Percentiles rank a stretch among this genome's conserved stretches.
Evolutionary conservation across 2,888 invertebrate species (phyloP).

Genomic region (Lapara coniferarum): DNA sequence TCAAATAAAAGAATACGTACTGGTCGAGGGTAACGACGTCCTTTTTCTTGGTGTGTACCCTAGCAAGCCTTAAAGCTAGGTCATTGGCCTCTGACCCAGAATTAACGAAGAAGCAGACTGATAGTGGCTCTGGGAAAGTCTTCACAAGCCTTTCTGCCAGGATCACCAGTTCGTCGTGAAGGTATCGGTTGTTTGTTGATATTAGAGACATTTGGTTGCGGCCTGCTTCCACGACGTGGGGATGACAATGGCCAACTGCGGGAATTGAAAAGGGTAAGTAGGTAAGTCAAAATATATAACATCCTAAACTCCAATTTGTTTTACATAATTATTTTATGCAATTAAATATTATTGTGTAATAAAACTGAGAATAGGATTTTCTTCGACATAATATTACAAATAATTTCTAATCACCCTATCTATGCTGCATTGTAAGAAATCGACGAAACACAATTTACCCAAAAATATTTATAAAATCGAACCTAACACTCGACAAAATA

Average conservation of each 20-base stretch:
- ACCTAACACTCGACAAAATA: not conserved
- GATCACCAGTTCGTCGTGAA: conserved; percentile 97
- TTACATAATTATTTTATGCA: no score
- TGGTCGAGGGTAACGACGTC: conserved; percentile 98
- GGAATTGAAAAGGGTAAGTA: conserved; percentile 17
- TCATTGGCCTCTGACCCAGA: conserved; percentile 99
- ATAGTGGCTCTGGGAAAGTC: conserved; percentile 92
- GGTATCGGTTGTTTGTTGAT: conserved; percentile 97
- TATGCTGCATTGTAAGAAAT: no score
- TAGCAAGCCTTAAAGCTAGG: conserved; percentile 95
- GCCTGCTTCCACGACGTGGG: conserved; percentile 95
- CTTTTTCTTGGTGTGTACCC: conserved; percentile 93
- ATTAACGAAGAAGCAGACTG: conserved; percentile 98
- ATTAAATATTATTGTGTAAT: no score
- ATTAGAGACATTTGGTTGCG: conserved; percentile 94
- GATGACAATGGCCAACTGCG: conserved; percentile 98
- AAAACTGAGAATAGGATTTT: no score
- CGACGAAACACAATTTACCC: no score
- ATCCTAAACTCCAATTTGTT: no score
- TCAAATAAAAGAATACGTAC: conserved; percentile 86
- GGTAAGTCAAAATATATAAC: not conserved
- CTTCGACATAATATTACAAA: no score
- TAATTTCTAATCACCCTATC: no score
- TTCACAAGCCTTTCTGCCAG: conserved; percentile 93
- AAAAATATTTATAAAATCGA: no score